Base-by-base conservation (phyloP, 1,140 invertebrate species). In the Kradibia gibbosae region DNA sequence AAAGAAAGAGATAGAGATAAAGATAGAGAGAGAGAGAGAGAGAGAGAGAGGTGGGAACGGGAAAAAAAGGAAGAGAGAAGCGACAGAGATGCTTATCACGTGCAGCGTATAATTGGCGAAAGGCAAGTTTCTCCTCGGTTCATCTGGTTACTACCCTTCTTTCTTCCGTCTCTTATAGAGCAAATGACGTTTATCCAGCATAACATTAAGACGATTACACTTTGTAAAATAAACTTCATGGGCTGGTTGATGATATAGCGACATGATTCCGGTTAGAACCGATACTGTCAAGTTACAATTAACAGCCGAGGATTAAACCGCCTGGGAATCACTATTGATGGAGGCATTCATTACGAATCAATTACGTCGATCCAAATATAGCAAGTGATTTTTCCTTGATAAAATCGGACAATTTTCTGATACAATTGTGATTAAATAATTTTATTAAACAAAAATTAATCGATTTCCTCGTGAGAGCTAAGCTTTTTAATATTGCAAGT, bases 31-130 rank as follows among this genome's bases (percentile, higher is more conserved):
- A n/a, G n/a, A n/a, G n/a, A 55, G 48, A 36, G 31, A 74, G n/a
- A 2, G 39, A 11, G 31, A 31, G n/a, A 72, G 25, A 55, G 20
- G 31, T 31, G 7, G 34, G 7, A 25, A 11, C 34, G n/a, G 20
- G 67, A 28, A 36, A 50, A 67, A 39, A 62, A 13, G 73, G 60
- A 25, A 34, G 4, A 60, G 74, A 62, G 57, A 50, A 39, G 25
- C 1, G 0, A 22, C 25, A 10, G 50, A 80, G 82, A 83, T 83
- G 72, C 55, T 80, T 83, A 83, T 83, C 82, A n/a, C n/a, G 74
- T 42, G 34, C 60, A 28, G 71, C 62, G 42, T 34, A 78, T 83
- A 83, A 83, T 78, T 70, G 80, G 78, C 82, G 82, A 78, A 83
- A 83, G 82, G 78, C 78, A 74, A 83, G 82, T 67, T 80, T 76